Evolutionary conservation across 2,797 vertebrate species (phyloP).

Genomic region (Pangasius macronema): DNA sequence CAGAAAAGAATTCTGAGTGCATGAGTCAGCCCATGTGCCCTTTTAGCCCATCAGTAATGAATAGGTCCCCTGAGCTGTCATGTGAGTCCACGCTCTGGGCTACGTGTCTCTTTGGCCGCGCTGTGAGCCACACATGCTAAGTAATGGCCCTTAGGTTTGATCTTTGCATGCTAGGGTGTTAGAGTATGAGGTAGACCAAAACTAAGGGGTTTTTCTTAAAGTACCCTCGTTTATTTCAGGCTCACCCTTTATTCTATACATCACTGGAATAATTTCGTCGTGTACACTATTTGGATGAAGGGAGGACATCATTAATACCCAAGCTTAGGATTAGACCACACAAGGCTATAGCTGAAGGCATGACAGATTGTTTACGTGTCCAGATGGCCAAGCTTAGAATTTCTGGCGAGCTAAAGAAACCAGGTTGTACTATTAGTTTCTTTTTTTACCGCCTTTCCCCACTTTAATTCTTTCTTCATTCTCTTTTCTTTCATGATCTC

Average conservation of each 20-base stretch:
- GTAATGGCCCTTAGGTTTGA: background rate
- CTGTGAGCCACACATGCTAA: conserved; percentile 26
- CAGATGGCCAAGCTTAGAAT: conserved; percentile 42
- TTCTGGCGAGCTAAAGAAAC: conserved; percentile 21
- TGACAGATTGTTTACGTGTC: conserved; percentile 31
- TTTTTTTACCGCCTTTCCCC: background rate
- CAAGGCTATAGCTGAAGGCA: conserved; percentile 27
- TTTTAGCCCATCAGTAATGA: conserved; percentile 46
- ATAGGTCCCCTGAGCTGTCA: conserved; percentile 35
- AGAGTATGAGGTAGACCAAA: background rate
- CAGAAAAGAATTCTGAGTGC: conserved; percentile 24
- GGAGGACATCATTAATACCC: background rate
- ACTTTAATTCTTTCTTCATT: conserved; percentile 18
- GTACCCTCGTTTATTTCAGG: background rate
- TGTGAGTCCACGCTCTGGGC: conserved; percentile 32
- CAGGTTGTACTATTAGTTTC: conserved; percentile 60
- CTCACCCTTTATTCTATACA: background rate
- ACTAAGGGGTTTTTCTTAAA: background rate
- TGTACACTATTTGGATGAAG: background rate
- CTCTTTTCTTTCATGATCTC: conserved; percentile 41
- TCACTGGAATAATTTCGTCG: background rate
- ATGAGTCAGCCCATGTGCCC: conserved; percentile 46
- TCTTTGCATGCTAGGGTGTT: background rate
- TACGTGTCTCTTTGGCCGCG: conserved; percentile 47
- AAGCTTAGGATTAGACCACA: conserved; percentile 34